Evolutionary conservation across 2,797 vertebrate genomes (phyloP), one percentile per base, ranked within the genome.

Genomic region (Valencia hispanica): DNA sequence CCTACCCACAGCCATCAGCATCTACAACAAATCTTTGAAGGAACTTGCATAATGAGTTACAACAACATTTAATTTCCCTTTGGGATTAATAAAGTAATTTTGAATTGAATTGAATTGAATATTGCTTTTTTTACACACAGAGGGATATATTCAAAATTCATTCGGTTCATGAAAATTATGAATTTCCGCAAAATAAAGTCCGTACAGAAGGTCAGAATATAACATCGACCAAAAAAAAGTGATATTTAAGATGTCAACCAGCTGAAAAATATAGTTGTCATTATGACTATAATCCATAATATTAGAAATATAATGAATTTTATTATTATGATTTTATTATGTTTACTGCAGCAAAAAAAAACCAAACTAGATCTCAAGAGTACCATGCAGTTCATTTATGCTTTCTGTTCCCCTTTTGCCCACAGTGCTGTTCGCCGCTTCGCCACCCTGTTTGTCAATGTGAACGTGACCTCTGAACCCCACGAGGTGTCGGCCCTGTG

Each of bases 401-500:
- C 32, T 36, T 41, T 10, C 3, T 11, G 17, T 2, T 47, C 3
- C 22, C 41, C 30, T n/a, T 34, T 36, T 18, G 34, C 7, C 5
- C 79, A 27, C 84, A 99, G 98, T 0, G 87, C 95, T 43, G 96
- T 94, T 27, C 96, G 92, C 27, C 93, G 79, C 69, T 96, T 99
- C 27, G 98, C 96, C 83, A 97, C 86, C 3, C 94, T 99, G 36
- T 99, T 99, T 84, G 96, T 99, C 88, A 99, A 99, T 4, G 88
- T 99, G 32, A 98, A 94, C 82, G 98, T 99, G 89, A 97, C 97
- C 36, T 95, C 98, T 20, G 98, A 99, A 68, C 97, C 97, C 43
- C 96, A 99, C 1, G 98, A 99, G 88, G 94, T 99, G 79, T 99
- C 98, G 1, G 97, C 97, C 25, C 96, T 99, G 48, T 99, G 98